These are phyloP conservation scores for Cataglyphis albicans DNA, from an alignment of 2,888 invertebrate species.

Conservation along the genomic window DNA sequence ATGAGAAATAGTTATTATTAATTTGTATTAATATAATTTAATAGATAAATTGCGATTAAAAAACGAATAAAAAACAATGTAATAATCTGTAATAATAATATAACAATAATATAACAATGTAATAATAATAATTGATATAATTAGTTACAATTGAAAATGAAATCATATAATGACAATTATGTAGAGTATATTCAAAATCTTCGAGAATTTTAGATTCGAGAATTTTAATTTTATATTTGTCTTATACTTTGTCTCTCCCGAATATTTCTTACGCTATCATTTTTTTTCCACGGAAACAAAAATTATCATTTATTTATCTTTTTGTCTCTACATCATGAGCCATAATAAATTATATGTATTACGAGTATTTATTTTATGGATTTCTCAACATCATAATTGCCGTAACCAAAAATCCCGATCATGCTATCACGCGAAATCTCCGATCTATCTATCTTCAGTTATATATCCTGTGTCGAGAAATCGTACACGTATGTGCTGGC, in stretches of 20 bases:
- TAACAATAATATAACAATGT: no score
- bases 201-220: background rate
- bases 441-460: background rate
- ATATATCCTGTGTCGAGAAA: background rate
- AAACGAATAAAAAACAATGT: background rate
- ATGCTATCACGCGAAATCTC: background rate
- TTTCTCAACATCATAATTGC: background rate
- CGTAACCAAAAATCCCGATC: background rate
- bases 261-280: background rate
- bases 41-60: background rate
- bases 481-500: slow-evolving; percentile 3
- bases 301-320: slow-evolving; percentile 43
- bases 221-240: background rate
- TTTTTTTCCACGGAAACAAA: background rate
- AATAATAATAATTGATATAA: background rate
- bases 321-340: background rate
- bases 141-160: background rate
- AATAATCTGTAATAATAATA: background rate
- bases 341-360: background rate
- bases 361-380: background rate
- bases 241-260: background rate
- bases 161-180: slow-evolving; percentile 9
- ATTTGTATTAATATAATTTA: background rate
- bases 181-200: background rate
- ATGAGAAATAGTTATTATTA: slow-evolving; percentile 19